Percentiles rank a stretch among this genome's conserved stretches.
phyloP scores from a whole-genome alignment of 2,797 vertebrate species.

The Rhodeus uyekii region DNA sequence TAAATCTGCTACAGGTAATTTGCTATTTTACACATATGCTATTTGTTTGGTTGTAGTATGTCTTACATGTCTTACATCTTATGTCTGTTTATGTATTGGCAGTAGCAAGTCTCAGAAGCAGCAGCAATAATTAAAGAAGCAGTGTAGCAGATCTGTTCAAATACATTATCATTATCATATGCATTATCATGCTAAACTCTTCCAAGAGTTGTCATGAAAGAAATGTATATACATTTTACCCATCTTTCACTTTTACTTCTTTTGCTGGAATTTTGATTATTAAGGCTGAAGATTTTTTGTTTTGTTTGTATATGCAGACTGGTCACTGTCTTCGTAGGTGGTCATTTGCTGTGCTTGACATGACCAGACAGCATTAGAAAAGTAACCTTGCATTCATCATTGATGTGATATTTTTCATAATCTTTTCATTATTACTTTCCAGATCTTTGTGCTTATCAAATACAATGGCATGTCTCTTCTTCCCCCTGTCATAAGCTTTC shows the following conservation, averaged over 20 bases:
- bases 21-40: too few relatives aligned
- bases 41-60: too few relatives aligned
- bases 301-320: background rate
- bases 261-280: background rate
- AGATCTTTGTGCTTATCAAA: slow-evolving; percentile 49
- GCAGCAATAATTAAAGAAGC: too few relatives aligned
- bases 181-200: background rate
- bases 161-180: background rate
- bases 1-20: too few relatives aligned
- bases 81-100: too few relatives aligned
- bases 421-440: slow-evolving; percentile 52
- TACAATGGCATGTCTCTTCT: slow-evolving; percentile 22
- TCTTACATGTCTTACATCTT: too few relatives aligned
- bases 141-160: too few relatives aligned
- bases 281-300: background rate
- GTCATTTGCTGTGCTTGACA: slow-evolving; percentile 3
- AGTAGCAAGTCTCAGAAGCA: too few relatives aligned
- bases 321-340: background rate
- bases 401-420: slow-evolving; percentile 43
- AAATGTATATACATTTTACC: background rate
- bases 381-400: slow-evolving; percentile 46
- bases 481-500: slow-evolving; percentile 37
- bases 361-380: slow-evolving; percentile 23
- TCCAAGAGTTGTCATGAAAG: background rate
- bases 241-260: background rate